Evolutionary conservation across 92 coral and sea anemone species (phyloP), one percentile per base, ranked within the genome.

Genomic region (Diadumene lineata): DNA sequence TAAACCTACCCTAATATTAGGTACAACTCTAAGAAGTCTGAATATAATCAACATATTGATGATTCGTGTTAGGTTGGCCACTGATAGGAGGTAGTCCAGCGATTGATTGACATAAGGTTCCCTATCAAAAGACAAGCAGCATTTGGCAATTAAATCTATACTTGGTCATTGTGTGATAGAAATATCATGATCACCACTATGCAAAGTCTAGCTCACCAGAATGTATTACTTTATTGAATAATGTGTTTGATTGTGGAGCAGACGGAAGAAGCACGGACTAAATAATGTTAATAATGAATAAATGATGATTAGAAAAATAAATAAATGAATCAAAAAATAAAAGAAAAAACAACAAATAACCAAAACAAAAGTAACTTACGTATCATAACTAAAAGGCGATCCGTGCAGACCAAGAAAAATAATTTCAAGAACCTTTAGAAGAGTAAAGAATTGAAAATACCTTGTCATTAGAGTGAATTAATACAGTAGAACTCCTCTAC

Each of bases 41-140:
- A 94, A 88, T 75, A 89, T 89, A 60, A 94, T 94, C 69, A 94
- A 62, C 80, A 92, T 92, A 79, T 94, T 94, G 87, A 84, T 85
- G 23, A 92, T 79, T 50, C 93, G 92, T 27, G 90, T 84, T 73
- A 94, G 66, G 72, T 89, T 92, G 33, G 92, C 74, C 76, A 92
- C 69, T 16, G 92, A 73, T 60, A 78, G 68, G 4, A 84, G 68
- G 23, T 73, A 50, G 50, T 72, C 73, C 11, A 77, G 50, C 31
- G 66, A 77, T 22, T 72, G 17, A 10, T 22, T 9, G 11, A 11
- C 30, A 26, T 31, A 18, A 21, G 66, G 48, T 11, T 1, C 3
- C 24, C 44, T n/a, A 28, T 48, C 7, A 3, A 58, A 26, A 10
- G 26, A 58, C 22, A 58, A 10, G 48, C 48, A 38, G 6, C 48